Evolutionary conservation across 1,140 invertebrate species (phyloP).

Genomic region (Apis cerana): DNA sequence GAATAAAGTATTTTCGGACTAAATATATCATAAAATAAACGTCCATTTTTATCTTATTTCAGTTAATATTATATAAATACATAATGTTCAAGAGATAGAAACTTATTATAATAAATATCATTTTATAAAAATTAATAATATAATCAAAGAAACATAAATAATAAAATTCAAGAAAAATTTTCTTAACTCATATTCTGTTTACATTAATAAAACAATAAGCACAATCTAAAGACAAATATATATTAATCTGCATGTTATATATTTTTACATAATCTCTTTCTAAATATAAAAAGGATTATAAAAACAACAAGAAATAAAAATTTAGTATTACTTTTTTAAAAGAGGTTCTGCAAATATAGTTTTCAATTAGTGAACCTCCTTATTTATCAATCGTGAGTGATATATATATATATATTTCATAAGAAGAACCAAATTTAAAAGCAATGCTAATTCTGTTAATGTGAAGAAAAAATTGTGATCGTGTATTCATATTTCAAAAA

Average conservation of each 20-base stretch:
- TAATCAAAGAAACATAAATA: not conserved
- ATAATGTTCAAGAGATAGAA: not conserved
- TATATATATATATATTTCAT: constrained; percentile 38
- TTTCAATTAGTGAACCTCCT: constrained; percentile 29
- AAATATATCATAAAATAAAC: not conserved
- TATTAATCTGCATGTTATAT: constrained; percentile 4
- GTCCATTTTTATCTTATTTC: not conserved
- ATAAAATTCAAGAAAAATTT: not conserved
- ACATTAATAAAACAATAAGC: not conserved
- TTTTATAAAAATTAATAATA: not conserved
- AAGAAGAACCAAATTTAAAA: constrained; percentile 47
- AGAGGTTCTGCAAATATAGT: constrained; percentile 31
- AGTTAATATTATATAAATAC: not conserved
- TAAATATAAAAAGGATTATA: constrained; percentile 8
- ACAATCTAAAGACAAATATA: constrained; percentile 9
- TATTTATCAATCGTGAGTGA: constrained; percentile 41
- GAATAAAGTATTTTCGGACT: not conserved
- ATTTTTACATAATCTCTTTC: constrained; percentile 7
- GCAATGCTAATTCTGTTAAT: constrained; percentile 57
- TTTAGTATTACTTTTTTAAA: constrained; percentile 18
- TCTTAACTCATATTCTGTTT: not conserved
- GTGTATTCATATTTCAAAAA: constrained; percentile 56
- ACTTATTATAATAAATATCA: not conserved
- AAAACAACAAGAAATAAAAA: not conserved
- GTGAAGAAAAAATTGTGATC: constrained; percentile 49